Percentiles rank a stretch among this genome's conserved stretches.
Evolutionary conservation across 2,113 vertebrate genomes (phyloP).

Genomic region (Ptychochromis oligacanthus): DNA sequence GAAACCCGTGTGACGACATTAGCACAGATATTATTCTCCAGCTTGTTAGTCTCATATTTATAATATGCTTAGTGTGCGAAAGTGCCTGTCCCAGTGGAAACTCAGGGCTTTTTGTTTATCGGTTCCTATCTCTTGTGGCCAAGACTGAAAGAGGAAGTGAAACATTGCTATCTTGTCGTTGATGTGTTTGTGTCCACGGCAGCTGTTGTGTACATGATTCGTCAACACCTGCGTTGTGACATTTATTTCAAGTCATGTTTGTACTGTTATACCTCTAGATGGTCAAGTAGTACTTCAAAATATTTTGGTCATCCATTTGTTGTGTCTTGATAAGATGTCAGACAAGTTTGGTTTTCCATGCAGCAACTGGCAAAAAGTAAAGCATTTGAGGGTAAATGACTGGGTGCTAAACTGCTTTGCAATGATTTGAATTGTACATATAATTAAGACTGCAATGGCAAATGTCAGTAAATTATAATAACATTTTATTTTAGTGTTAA

Average conservation of each 20-base stretch:
- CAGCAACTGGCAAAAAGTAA: background rate
- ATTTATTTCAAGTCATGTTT: conserved; percentile 11
- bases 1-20: background rate
- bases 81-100: conserved; percentile 23
- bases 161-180: background rate
- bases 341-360: background rate
- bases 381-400: background rate
- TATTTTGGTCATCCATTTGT: background rate
- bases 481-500: background rate
- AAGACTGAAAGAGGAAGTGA: conserved; percentile 21
- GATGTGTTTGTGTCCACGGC: conserved; percentile 18
- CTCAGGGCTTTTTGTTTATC: conserved; percentile 23
- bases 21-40: conserved; percentile 14
- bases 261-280: background rate
- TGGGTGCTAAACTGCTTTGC: background rate
- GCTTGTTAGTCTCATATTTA: conserved; percentile 18
- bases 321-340: background rate
- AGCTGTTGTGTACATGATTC: conserved; percentile 2
- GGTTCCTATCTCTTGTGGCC: background rate
- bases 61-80: conserved; percentile 11
- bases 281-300: conserved; percentile 19
- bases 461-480: background rate
- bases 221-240: background rate
- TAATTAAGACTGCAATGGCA: no score
- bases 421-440: background rate